Percentiles rank a stretch among this genome's conserved stretches.
These are phyloP conservation scores for Rhagonycha lutea DNA, from an alignment of 2,888 invertebrate genomes.

Conservation along the genomic window DNA sequence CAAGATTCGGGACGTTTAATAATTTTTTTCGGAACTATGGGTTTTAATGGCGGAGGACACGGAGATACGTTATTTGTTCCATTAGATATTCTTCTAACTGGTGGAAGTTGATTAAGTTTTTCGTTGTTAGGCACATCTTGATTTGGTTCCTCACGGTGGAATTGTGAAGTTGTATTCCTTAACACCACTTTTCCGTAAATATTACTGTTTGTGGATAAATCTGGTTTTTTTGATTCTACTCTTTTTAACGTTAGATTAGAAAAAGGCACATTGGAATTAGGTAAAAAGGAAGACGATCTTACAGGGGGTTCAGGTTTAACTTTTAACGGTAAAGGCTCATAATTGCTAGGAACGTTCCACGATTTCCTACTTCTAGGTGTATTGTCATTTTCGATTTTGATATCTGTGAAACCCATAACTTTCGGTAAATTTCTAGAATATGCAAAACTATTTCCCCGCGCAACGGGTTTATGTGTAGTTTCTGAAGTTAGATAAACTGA, in stretches of 20 bases:
- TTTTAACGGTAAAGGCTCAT: conserved; percentile 43
- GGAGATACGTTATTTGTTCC: conserved; percentile 29
- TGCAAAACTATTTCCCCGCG: conserved; percentile 44
- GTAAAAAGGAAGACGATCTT: conserved; percentile 16
- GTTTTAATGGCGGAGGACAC: conserved; percentile 50
- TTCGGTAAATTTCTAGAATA: conserved; percentile 42
- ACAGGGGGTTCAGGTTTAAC: conserved; percentile 6
- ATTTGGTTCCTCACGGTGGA: conserved; percentile 6
- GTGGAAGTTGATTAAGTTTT: background rate
- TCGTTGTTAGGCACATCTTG: conserved; percentile 11
- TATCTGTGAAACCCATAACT: conserved; percentile 50
- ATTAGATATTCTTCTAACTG: background rate
- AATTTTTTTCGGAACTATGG: conserved; percentile 39
- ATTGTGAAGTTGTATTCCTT: conserved; percentile 26
- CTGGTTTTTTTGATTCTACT: conserved; percentile 52
- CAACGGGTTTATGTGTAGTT: conserved; percentile 38
- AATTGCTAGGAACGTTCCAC: conserved; percentile 40
- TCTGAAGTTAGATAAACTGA: conserved; percentile 33
- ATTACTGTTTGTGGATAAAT: conserved; percentile 9
- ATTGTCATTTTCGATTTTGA: conserved; percentile 24
- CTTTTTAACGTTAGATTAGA: conserved; percentile 57
- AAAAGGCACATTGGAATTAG: conserved; percentile 48
- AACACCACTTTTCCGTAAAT: conserved; percentile 35
- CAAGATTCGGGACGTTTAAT: conserved; percentile 34
- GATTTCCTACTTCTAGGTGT: conserved; percentile 35